Evolutionary conservation across 2,113 vertebrate genomes (phyloP).

Genomic region (Tragelaphus scriptus): DNA sequence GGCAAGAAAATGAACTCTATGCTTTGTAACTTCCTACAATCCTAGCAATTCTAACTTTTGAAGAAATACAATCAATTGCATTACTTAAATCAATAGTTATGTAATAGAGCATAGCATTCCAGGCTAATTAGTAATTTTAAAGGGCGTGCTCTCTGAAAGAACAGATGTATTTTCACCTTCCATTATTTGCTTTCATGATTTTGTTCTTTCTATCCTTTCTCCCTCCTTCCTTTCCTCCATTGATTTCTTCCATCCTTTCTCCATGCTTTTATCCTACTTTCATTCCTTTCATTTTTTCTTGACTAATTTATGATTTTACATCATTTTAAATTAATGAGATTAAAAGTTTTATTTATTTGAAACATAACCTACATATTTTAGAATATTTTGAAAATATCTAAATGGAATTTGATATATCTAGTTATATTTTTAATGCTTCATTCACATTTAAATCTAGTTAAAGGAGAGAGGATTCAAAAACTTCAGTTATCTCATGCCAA

Average conservation of each 20-base stretch:
- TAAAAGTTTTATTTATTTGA: neutral
- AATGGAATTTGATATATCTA: neutral
- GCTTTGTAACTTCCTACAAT: neutral
- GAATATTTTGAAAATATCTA: neutral
- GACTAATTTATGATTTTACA: neutral
- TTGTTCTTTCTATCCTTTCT: neutral
- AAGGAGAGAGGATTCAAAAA: neutral
- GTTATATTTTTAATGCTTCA: neutral
- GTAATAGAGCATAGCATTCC: neutral
- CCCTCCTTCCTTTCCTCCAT: neutral
- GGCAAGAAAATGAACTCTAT: neutral
- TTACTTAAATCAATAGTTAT: constrained; percentile 37
- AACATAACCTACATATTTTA: neutral
- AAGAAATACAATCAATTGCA: neutral
- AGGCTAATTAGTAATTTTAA: constrained; percentile 48
- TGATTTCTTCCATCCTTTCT: neutral
- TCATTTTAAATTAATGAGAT: neutral
- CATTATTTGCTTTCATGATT: neutral
- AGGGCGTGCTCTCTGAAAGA: neutral
- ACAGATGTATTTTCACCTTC: constrained; percentile 17
- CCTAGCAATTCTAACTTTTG: neutral
- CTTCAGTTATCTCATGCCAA: neutral
- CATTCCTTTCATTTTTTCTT: neutral
- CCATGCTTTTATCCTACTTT: neutral
- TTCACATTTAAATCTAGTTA: neutral